Evolutionary conservation across 2,888 invertebrate species (phyloP).

Genomic region (Drosophila merina): DNA sequence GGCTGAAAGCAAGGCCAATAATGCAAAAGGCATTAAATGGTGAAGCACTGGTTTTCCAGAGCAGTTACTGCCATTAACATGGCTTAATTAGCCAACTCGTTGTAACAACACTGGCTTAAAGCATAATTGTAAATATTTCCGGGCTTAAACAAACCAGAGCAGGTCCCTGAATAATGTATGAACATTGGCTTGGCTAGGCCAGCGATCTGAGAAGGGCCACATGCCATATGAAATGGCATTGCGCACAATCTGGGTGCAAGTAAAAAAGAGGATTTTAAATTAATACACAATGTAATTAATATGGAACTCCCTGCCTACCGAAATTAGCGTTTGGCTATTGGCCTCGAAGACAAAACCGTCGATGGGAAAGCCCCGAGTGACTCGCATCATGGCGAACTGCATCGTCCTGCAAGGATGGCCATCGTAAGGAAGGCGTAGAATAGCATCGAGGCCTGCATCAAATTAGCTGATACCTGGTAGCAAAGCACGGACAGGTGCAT

Average conservation of each 20-base stretch:
- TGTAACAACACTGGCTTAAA: constrained; percentile 62
- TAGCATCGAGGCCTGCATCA: constrained; percentile 25
- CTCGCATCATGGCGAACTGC: constrained; percentile 35
- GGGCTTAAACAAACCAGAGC: constrained; percentile 31
- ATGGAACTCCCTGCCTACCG: constrained; percentile 15
- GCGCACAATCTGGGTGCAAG: constrained; percentile 29
- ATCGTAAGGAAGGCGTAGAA: constrained; percentile 28
- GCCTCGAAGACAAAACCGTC: constrained; percentile 46
- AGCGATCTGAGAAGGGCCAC: constrained; percentile 38
- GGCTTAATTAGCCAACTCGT: constrained; percentile 71
- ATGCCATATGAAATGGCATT: constrained; percentile 38
- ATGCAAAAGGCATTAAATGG: constrained; percentile 64
- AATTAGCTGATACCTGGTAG: constrained; percentile 46
- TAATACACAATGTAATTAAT: not conserved
- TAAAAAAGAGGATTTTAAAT: not conserved
- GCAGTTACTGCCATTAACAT: constrained; percentile 62
- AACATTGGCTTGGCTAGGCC: not conserved
- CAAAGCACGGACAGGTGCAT: constrained; percentile 53
- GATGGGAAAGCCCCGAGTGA: constrained; percentile 27
- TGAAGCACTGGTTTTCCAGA: constrained; percentile 52
- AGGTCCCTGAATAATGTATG: constrained; percentile 27
- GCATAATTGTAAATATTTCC: constrained; percentile 51
- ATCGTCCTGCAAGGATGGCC: constrained; percentile 13
- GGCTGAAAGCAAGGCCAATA: constrained; percentile 47
- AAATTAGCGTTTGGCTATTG: constrained; percentile 42